Evolutionary conservation across 2,113 vertebrate genomes (phyloP).

Genomic region (Plecturocebus donacophilus): DNA sequence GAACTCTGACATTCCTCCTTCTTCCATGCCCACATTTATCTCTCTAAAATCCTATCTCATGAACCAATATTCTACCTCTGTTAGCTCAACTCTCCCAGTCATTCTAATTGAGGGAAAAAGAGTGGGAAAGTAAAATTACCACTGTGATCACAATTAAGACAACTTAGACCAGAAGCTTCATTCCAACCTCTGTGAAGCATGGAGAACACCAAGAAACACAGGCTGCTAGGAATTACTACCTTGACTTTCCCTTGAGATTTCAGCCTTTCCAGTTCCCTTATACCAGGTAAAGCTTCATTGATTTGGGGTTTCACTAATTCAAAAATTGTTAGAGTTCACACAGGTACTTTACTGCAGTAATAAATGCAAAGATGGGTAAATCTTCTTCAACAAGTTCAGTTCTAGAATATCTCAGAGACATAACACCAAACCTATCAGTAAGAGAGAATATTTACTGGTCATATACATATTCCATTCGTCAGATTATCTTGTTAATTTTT

Average conservation of each 20-base stretch:
- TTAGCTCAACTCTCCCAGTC: background rate
- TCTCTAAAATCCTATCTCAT: background rate
- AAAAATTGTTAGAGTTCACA: background rate
- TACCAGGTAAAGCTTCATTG: background rate
- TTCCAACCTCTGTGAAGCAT: background rate
- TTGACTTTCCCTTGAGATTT: background rate
- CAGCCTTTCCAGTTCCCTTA: background rate
- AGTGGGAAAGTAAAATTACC: background rate
- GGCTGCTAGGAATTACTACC: background rate
- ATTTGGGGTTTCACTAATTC: background rate
- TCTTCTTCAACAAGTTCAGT: background rate
- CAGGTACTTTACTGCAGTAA: background rate
- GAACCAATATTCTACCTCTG: background rate
- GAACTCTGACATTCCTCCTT: background rate
- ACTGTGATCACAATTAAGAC: background rate
- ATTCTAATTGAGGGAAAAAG: background rate
- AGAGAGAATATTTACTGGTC: constrained; percentile 12
- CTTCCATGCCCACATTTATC: background rate
- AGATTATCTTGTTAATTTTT: constrained; percentile 35
- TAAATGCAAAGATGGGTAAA: constrained; percentile 22
- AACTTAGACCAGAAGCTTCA: background rate
- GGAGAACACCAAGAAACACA: background rate
- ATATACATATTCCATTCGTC: background rate
- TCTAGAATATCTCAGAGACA: background rate
- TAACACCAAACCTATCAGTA: background rate